phyloP scores from a whole-genome alignment of 2,113 vertebrate species.

The Muntiacus reevesi region DNA sequence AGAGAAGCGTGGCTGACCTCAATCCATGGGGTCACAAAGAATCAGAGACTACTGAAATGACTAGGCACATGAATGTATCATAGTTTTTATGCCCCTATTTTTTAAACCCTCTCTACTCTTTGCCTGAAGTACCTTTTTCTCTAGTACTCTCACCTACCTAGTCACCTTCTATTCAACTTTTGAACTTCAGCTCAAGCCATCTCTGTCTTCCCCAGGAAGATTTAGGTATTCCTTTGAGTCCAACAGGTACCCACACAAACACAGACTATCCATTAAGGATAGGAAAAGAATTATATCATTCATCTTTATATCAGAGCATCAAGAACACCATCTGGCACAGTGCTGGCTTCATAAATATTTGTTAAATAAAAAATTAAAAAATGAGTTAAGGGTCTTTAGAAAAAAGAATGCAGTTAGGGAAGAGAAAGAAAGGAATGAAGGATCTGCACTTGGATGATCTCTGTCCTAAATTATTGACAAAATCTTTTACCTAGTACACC shows the following conservation, averaged over 20 bases:
- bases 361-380: slow-evolving; percentile 45
- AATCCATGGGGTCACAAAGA: not conserved
- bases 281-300: slow-evolving; percentile 35
- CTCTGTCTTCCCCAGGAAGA: not conserved
- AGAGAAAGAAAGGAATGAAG: not conserved
- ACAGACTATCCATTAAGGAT: slow-evolving; percentile 20
- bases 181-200: not conserved
- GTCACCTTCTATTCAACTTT: not conserved
- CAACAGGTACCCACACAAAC: slow-evolving; percentile 17
- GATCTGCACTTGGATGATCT: not conserved
- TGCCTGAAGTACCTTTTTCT: not conserved
- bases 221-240: slow-evolving; percentile 2
- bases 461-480: not conserved
- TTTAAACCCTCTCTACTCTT: not conserved
- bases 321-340: slow-evolving; percentile 47
- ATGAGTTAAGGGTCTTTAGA: slow-evolving; percentile 1
- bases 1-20: not conserved
- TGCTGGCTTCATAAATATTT: slow-evolving; percentile 53
- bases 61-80: not conserved
- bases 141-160: not conserved
- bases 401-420: not conserved
- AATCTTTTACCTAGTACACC: not conserved
- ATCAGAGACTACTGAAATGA: not conserved
- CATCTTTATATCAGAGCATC: slow-evolving; percentile 48
- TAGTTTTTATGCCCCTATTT: not conserved